Evolutionary conservation across 2,888 invertebrate genomes (phyloP), one percentile per base, ranked within the genome.

Genomic region (Netelia inedita): DNA sequence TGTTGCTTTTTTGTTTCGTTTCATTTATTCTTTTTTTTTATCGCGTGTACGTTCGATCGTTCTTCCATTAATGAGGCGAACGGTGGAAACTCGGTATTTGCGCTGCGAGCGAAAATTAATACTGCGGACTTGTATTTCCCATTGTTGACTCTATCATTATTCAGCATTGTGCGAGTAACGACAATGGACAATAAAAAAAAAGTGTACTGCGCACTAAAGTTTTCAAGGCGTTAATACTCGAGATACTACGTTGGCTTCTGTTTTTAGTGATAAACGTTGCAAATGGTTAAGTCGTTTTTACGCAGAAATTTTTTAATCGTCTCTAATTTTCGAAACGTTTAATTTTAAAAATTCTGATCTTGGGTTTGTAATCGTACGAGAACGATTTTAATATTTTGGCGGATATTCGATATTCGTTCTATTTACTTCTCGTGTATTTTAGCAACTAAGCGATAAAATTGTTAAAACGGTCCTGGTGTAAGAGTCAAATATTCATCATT

Each of bases 61-160:
- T 8, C 68, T 66, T 28, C 8, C n/a, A 50, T 50, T 57, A 57
- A 65, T n/a, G 53, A 65, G n/a, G 16, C 19, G 55, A 41, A 66
- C 55, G 55, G 23, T 41, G 75, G 23, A 46, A 43, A 57, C 41
- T 50, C 50, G 41, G 23, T 75, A 41, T 55, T 6, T 55, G 23
- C 43, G 57, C 43, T 43, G 41, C 66, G 43, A 43, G 8, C 19
- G 5, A 5, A 50, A 14, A 11, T 66, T 76, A 41, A 57, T 19
- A 69, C 3, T 43, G 68, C 50, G 59, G 41, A 57, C 35, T 76
- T 57, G 21, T 23, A 46, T 57, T 68, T 50, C 46, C 14, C 50
- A 59, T 21, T 50, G 68, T 68, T 28, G 11, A 16, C 14, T 8
- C 23, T 43, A 16, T 75, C 16, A 59, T 75, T 57, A 21, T 35